Conservation (phyloP, 2,888 invertebrate genomes). For the Drosophila cyrtoloma region DNA sequence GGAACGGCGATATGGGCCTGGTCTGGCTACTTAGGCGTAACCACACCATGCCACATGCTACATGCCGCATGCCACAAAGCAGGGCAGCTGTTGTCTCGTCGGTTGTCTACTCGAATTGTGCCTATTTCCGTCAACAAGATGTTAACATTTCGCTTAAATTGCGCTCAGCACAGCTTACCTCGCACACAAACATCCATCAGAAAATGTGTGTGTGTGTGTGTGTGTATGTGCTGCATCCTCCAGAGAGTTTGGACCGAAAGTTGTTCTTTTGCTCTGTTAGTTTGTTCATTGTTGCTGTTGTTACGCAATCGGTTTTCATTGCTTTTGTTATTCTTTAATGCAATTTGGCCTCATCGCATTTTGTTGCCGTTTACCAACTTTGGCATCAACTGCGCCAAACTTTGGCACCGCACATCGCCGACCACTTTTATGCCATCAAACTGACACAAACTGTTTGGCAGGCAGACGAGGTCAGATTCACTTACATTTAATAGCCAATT, state of each 20-base stretch:
- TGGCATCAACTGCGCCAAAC: constrained; percentile 23
- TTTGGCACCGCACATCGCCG: not conserved
- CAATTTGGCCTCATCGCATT: constrained; percentile 51
- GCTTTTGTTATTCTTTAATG: constrained; percentile 66
- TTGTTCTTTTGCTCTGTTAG: constrained; percentile 31
- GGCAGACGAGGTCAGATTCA: not conserved
- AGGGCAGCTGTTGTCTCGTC: constrained; percentile 48
- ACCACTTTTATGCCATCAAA: constrained; percentile 24
- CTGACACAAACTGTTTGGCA: constrained; percentile 1
- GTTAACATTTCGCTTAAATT: constrained; percentile 78
- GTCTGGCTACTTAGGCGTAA: constrained; percentile 36
- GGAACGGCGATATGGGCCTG: constrained; percentile 22
- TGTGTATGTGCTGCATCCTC: constrained; percentile 24
- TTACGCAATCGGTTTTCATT: constrained; percentile 36
- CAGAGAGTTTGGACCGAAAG: constrained; percentile 26
- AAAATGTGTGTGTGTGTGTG: not conserved
- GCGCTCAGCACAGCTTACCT: constrained; percentile 51
- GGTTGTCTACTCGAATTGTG: constrained; percentile 73
- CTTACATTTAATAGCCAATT: constrained; percentile 9
- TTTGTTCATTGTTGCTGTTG: constrained; percentile 48
- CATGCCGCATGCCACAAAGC: constrained; percentile 46
- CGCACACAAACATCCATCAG: not conserved
- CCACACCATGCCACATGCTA: constrained; percentile 17
- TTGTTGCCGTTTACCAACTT: constrained; percentile 22
- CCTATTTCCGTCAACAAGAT: constrained; percentile 79